Conservation (phyloP, 1,140 invertebrate species). For the Drosophila equinoxialis region DNA sequence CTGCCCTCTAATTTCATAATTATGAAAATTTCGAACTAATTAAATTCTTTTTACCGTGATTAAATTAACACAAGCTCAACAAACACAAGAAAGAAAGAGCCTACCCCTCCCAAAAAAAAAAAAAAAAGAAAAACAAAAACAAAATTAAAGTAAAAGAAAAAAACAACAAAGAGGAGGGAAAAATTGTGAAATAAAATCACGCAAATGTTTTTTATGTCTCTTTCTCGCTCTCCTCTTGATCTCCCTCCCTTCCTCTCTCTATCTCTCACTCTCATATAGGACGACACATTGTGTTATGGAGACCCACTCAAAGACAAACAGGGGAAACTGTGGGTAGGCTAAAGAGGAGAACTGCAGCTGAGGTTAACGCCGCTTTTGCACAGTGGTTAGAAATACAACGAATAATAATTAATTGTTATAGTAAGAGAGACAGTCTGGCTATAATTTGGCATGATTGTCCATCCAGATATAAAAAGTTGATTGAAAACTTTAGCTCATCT, state of each 20-base stretch:
- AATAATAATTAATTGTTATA: too few relatives aligned
- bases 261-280: not conserved
- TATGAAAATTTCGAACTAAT: constrained; percentile 47
- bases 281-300: constrained; percentile 23
- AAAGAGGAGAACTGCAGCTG: constrained; percentile 4
- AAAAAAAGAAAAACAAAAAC: constrained; percentile 16
- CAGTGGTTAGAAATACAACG: not conserved
- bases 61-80: constrained; percentile 62
- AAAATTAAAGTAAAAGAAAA: constrained; percentile 14
- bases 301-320: constrained; percentile 11
- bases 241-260: not conserved
- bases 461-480: too few relatives aligned
- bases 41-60: constrained; percentile 71
- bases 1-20: constrained; percentile 8
- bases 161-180: constrained; percentile 7
- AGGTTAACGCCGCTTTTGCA: constrained; percentile 13
- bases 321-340: not conserved
- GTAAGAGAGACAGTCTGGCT: too few relatives aligned
- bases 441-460: too few relatives aligned
- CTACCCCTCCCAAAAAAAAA: constrained; percentile 19
- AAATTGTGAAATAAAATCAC: constrained; percentile 71
- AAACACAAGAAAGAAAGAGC: constrained; percentile 13
- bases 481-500: too few relatives aligned
- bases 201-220: constrained; percentile 69
- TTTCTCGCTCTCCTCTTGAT: not conserved